Evolutionary conservation across 1,140 invertebrate genomes (phyloP).

Genomic region (Laodelphax striatellus): DNA sequence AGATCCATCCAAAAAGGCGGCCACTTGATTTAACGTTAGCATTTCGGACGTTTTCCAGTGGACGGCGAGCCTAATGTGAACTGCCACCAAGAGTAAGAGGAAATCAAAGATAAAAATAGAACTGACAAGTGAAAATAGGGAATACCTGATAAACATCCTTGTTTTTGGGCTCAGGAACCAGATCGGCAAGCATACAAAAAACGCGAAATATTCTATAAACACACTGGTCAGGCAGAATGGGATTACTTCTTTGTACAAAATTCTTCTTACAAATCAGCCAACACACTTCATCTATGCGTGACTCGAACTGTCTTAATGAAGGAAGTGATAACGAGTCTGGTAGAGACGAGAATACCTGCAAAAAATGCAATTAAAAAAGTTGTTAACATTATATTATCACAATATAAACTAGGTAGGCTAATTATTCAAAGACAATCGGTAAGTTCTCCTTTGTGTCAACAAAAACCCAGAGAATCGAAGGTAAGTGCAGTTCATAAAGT

Average conservation of each 20-base stretch:
- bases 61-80: too few relatives aligned
- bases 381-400: too few relatives aligned
- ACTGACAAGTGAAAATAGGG: neutral
- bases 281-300: slow-evolving; percentile 52
- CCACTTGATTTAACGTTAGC: too few relatives aligned
- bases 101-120: neutral
- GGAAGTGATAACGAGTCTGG: slow-evolving; percentile 41
- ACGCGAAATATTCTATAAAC: slow-evolving; percentile 65
- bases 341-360: slow-evolving; percentile 45
- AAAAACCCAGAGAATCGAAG: too few relatives aligned
- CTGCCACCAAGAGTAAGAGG: neutral
- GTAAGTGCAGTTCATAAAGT: too few relatives aligned
- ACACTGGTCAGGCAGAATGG: slow-evolving; percentile 47
- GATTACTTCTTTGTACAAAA: slow-evolving; percentile 41
- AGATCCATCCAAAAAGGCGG: too few relatives aligned
- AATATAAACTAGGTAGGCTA: too few relatives aligned
- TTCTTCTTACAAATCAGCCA: slow-evolving; percentile 62
- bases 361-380: slow-evolving; percentile 2
- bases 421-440: too few relatives aligned
- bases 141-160: slow-evolving; percentile 25
- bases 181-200: slow-evolving; percentile 62
- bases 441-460: too few relatives aligned
- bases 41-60: too few relatives aligned
- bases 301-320: slow-evolving; percentile 42
- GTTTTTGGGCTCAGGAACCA: slow-evolving; percentile 36